Evolutionary conservation across 2,888 invertebrate species (phyloP).

Genomic region (Orthonevra nobilis): DNA sequence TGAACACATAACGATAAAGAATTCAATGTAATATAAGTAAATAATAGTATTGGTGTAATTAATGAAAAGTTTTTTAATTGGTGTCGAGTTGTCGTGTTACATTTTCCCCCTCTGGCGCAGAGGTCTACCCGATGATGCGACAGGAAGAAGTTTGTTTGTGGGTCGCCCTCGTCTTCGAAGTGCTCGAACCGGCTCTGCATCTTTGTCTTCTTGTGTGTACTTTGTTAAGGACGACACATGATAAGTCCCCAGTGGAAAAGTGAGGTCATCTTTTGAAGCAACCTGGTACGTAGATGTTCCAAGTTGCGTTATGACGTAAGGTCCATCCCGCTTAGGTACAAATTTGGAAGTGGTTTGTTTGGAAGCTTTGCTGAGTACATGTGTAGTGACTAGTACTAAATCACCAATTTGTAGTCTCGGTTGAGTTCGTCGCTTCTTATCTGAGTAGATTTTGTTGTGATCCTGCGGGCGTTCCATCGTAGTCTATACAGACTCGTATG

Average conservation of each 20-base stretch:
- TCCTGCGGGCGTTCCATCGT: conserved; percentile 13
- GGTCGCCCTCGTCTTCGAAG: background rate
- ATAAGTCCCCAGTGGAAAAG: background rate
- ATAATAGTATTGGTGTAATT: no score
- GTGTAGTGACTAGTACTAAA: background rate
- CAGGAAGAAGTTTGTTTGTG: background rate
- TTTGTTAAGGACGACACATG: background rate
- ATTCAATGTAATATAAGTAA: no score
- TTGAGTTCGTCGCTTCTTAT: background rate
- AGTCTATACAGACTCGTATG: conserved; percentile 73
- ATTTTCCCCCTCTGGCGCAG: conserved; percentile 14
- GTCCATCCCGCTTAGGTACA: background rate
- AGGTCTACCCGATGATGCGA: conserved; percentile 1
- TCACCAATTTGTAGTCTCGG: background rate
- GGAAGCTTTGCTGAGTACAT: background rate
- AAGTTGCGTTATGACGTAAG: background rate
- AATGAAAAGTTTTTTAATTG: no score
- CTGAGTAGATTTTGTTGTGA: background rate
- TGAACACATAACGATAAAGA: no score
- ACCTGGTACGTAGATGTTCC: background rate
- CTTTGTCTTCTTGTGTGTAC: background rate
- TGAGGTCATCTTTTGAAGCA: background rate
- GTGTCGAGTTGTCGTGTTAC: no score
- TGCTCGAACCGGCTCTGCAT: background rate
- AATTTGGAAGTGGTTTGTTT: background rate